Evolutionary conservation across 2,797 vertebrate genomes (phyloP), one percentile per base, ranked within the genome.

Genomic region (Streptopelia turtur): DNA sequence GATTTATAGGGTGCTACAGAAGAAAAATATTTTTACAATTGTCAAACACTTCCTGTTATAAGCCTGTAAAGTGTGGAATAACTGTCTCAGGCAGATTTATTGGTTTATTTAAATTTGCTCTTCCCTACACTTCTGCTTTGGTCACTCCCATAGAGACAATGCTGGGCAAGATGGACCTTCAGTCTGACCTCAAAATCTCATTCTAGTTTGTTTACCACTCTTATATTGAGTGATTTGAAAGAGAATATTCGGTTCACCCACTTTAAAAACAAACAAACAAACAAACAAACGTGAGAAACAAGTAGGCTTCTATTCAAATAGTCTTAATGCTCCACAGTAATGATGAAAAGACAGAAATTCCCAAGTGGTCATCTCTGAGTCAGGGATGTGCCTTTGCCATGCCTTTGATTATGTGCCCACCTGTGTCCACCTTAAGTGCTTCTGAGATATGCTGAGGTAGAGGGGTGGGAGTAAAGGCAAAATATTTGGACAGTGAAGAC

Each of bases 1-100:
- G 83, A 86, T 94, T 96, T 88, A 69, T 76, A 88, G 89, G 79
- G 50, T 87, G 55, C 72, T 94, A 56, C 22, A 56, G 56, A 92
- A 72, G 52, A 86, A 85, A 95, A 94, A 92, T 94, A 90, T 94
- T 96, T 94, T 86, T 83, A 39, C 94, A 95, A 72, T 94, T 96
- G 95, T 93, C 93, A 91, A 89, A 92, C 59, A 56, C 89, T 94
- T 95, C 72, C 56, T 89, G 59, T 74, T 94, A 12, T 88, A 94
- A 90, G 47, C 76, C 61, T 94, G 92, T 93, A 76, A 95, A 95
- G 90, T 94, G 92, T 90, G 79, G 94, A 79, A 59, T 92, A 89
- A 90, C 80, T 84, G 92, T 93, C 94, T 93, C 74, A 63, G 95
- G 96, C 63, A 69, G 77, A 90, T 93, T 72, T 93, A 93, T 94